Conservation (phyloP, 1,140 invertebrate genomes). For the Philaenus spumarius region DNA sequence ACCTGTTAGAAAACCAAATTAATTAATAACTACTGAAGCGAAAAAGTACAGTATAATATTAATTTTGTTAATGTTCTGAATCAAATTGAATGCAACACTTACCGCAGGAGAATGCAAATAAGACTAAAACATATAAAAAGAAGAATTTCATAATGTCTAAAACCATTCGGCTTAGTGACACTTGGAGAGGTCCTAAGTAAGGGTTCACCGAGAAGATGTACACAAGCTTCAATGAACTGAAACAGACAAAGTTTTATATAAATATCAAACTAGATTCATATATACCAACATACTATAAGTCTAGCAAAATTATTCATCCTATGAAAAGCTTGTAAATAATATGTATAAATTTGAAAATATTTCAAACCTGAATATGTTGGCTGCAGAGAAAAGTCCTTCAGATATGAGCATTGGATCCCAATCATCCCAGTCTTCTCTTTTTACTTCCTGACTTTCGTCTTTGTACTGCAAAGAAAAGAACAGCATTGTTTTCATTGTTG, state of each 20-base stretch:
- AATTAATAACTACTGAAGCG: background rate
- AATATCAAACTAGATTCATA: too few species aligned
- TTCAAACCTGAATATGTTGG: slow-evolving; percentile 84
- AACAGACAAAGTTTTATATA: slow-evolving; percentile 27
- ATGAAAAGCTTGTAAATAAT: too few species aligned
- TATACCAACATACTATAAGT: too few species aligned
- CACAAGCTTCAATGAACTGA: slow-evolving; percentile 91
- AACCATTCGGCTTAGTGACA: slow-evolving; percentile 94
- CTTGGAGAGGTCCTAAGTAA: slow-evolving; percentile 94
- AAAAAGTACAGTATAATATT: background rate
- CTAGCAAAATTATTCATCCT: too few species aligned
- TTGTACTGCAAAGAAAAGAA: too few species aligned
- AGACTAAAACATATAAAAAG: slow-evolving; percentile 87
- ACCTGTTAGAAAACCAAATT: slow-evolving; percentile 39
- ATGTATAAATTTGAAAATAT: too few species aligned
- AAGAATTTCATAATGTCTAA: slow-evolving; percentile 98
- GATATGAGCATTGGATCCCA: slow-evolving; percentile 97
- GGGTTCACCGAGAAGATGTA: slow-evolving; percentile 99
- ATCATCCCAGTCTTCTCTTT: slow-evolving; percentile 82
- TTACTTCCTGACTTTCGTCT: too few species aligned
- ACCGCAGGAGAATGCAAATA: slow-evolving; percentile 98
- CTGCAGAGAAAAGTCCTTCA: slow-evolving; percentile 93
- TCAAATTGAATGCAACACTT: slow-evolving; percentile 37
- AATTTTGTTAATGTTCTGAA: background rate
- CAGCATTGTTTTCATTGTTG: too few species aligned